Base-by-base conservation (phyloP, 2,797 vertebrate species). In the Sandelia bainsii region DNA sequence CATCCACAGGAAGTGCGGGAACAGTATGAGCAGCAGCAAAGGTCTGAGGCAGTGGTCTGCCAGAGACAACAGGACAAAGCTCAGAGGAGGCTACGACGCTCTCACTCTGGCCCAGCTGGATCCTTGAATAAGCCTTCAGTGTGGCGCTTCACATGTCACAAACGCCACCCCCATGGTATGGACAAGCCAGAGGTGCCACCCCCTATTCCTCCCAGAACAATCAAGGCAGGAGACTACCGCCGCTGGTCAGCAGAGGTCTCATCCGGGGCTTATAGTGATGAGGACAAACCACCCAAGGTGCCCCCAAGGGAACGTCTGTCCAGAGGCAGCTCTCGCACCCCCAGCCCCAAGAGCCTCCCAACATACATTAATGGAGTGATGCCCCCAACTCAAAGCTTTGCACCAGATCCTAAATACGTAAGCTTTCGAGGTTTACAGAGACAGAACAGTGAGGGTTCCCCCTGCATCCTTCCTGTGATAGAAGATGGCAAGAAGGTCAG, bases 361-460 rank as follows among this genome's bases (percentile, higher is more conserved):
- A 93, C 93, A 13, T 99, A 99, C 94, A 85, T 95, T 88, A 96
- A 99, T 0, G 97, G 98, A 70, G 95, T 98, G 76, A 99, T 99
- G 98, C 98, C 98, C 50, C 94, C 97, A 0, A 99, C 98, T 0
- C 98, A 98, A 92, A 99, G 98, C 86, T 99, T 99, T 83, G 98
- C 98, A 64, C 98, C 98, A 0, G 96, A 99, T 80, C 97, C 97
- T 1, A 98, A 98, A 34, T 99, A 98, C 0, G 97, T 99, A 65
- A 98, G 96, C 87, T 75, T 48, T 85, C 97, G 96, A 77, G 93
- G 95, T 61, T 93, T 98, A 60, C 96, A 96, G 62, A 95, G 98
- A 90, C 97, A 99, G 93, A 95, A 96, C 75, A 98, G 97, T 1
- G 97, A 99, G 77, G 97, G 97, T 4, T 95, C 96, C 3, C 92